Evolutionary conservation across 2,797 vertebrate genomes (phyloP).

Genomic region (Merluccius polli): DNA sequence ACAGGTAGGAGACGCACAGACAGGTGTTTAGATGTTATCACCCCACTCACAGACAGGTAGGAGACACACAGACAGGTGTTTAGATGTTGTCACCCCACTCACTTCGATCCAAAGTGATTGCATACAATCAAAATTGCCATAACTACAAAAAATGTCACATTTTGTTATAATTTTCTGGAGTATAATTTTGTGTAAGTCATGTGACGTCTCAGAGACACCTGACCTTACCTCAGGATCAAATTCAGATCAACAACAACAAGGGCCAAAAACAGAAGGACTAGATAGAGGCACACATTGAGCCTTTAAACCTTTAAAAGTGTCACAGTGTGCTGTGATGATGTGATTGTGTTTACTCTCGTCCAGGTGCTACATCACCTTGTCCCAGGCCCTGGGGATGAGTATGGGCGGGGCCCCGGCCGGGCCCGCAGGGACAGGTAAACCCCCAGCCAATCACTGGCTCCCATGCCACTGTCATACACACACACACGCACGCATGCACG

Average conservation of each 20-base stretch:
- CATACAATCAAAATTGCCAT: too few relatives aligned
- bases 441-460: background rate
- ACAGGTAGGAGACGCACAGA: background rate
- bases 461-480: background rate
- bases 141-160: too few relatives aligned
- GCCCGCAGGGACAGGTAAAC: slow-evolving; percentile 73
- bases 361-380: slow-evolving; percentile 82
- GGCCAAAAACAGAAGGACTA: too few relatives aligned
- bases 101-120: background rate
- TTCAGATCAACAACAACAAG: too few relatives aligned
- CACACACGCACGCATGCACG: background rate
- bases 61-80: background rate
- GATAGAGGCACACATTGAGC: too few relatives aligned
- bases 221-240: too few relatives aligned
- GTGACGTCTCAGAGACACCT: too few relatives aligned
- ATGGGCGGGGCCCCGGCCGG: slow-evolving; percentile 83
- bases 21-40: background rate
- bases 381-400: slow-evolving; percentile 81
- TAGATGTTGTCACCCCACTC: background rate
- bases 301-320: too few relatives aligned
- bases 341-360: background rate
- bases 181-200: too few relatives aligned
- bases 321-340: background rate
- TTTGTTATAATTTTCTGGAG: too few relatives aligned
- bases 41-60: background rate